Base-by-base conservation (phyloP, 2,888 invertebrate genomes). In the Phaedon cochleariae region DNA sequence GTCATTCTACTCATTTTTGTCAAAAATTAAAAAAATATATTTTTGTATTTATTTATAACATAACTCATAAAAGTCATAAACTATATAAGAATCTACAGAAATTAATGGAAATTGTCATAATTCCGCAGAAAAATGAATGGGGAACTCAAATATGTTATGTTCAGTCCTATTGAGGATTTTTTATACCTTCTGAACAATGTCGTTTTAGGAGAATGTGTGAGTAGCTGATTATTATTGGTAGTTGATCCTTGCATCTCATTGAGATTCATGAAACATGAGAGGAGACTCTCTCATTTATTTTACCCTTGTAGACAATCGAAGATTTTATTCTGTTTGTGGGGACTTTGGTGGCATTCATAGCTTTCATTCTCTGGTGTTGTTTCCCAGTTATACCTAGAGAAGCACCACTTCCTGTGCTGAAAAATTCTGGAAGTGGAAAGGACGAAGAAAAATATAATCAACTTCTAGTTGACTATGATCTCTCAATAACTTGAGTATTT, bases 301-400 rank as follows among this genome's bases (percentile, higher is more conserved):
- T 20, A 9, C 22, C 12, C 10, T 74, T 76, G 73, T 80, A 89
- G 88, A 87, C 87, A 15, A 85, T 89, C 58, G 89, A 89, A 82
- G 89, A 89, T 79, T 87, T 88, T 71, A 88, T 89, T 69, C 79
- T 89, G 55, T 82, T 89, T 48, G 84, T 89, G 72, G 88, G 88
- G 29, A 89, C 89, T 29, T 76, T 88, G 71, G 88, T 89, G 64
- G 89, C 89, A 53, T 89, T 89, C 77, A 84, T 89, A 66, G 89
- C 89, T 22, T 89, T 89, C 76, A 85, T 89, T 64, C 79, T 89
- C 26, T 89, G 89, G 89, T 89, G 89, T 77, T 89, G 88, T 77
- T 89, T 89, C 79, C 89, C 89, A 1, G 80, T 82, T n/a, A 77
- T 79, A 34, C 83, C 81, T 3, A 82, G 80, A 73, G 82, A 82